Evolutionary conservation across 2,797 vertebrate species (phyloP).

Genomic region (Microchirus variegatus): DNA sequence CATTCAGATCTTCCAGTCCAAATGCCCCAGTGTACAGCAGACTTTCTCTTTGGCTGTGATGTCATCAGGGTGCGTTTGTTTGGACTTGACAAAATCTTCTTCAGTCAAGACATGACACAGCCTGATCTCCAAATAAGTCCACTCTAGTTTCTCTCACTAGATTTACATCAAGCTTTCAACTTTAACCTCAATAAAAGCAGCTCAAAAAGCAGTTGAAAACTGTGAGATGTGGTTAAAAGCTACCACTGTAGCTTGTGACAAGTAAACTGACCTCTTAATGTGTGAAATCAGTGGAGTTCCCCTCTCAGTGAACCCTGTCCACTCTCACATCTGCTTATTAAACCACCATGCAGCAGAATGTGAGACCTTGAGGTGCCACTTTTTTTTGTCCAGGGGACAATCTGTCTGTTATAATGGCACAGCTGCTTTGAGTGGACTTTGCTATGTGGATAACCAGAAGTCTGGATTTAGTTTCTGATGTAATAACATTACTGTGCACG

Average conservation of each 20-base stretch:
- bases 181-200: neutral
- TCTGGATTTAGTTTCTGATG: constrained; percentile 73
- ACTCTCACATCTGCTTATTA: constrained; percentile 8
- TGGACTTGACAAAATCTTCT: neutral
- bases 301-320: constrained; percentile 6
- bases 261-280: constrained; percentile 6
- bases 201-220: too few relatives aligned
- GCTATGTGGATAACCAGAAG: constrained; percentile 71
- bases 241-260: neutral
- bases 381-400: constrained; percentile 29
- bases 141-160: neutral
- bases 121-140: neutral
- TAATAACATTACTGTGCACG: constrained; percentile 62
- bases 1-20: too few relatives aligned
- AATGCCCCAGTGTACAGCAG: too few relatives aligned
- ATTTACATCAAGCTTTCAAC: neutral
- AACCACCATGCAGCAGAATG: neutral
- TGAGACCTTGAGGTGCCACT: constrained; percentile 6
- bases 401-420: constrained; percentile 53
- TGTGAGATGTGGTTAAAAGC: neutral
- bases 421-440: constrained; percentile 61
- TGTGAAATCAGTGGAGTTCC: constrained; percentile 24
- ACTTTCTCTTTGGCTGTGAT: too few relatives aligned
- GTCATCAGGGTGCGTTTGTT: neutral
- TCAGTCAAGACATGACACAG: neutral